Evolutionary conservation across 2,797 vertebrate genomes (phyloP), one percentile per base, ranked within the genome.

Genomic region (Nasua narica): DNA sequence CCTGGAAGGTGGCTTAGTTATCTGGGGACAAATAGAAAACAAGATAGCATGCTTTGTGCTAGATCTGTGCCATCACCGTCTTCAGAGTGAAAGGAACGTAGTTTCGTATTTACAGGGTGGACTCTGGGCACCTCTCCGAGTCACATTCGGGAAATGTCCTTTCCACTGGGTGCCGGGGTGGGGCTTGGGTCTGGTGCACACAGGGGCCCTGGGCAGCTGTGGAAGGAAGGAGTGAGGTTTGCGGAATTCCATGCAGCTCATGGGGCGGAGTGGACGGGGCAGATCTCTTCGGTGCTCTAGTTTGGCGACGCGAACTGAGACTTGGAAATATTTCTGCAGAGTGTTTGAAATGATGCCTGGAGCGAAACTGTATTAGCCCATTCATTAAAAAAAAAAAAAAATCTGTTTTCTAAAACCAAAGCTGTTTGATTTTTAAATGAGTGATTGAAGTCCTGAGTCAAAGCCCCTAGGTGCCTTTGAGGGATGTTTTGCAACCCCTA

Each of bases 351-450:
- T 69, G 87, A 92, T 29, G 91, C 85, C 92, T 92, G 25, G 65
- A 96, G 96, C 81, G 76, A 96, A 94, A 84, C 72, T 54, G 84
- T 87, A 97, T 96, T 93, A 96, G 85, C 50, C 90, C 43, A 50
- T 76, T 96, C 90, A 93, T 97, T 92, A 58, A 96, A 91, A 95
- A 82, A 82, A n/a, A 58, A 96, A 91, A 95, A 86, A 94, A 96
- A 62, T 35, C 58, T 95, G 91, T 97, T 97, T 97, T 67, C 90
- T 86, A 83, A 97, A 97, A 93, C 91, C 62, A 90, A 96, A 97
- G 85, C 74, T 76, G 78, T 97, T 93, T 96, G 95, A 95, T 95
- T 96, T 96, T 97, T 97, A 90, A 96, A 83, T 92, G 93, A 67
- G 52, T 56, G 78, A 97, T 95, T 96, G 69, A 98, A 97, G 87